Base-by-base conservation (phyloP, 2,113 vertebrate genomes). In the Myiopsitta monachus region DNA sequence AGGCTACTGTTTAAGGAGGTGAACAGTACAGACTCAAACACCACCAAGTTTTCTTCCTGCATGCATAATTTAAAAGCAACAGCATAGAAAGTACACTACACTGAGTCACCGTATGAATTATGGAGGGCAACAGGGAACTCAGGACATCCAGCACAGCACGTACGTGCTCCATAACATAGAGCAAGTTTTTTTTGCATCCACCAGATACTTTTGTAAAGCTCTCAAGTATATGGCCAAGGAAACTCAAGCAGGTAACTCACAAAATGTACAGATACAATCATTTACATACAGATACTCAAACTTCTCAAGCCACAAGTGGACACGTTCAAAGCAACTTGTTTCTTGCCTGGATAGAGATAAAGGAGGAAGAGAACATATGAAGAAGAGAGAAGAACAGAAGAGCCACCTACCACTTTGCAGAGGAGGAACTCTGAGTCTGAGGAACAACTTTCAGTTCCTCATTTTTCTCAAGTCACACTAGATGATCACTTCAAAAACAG, bases 11-110 rank as follows among this genome's bases (percentile, higher is more conserved):
- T 66, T 46, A n/a, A n/a, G 46, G 44, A 49, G 43, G 43, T 49
- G 52, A 85, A 39, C 43, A 62, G 54, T 30, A 86, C 54, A 78
- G 92, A 85, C 93, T 95, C 89, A 94, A 91, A 89, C 94, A 83
- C 67, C 23, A 90, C 73, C 17, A 59, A n/a, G 62, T 81, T 87
- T 96, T 68, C 90, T 62, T 95, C 82, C 83, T 90, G 74, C 49
- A 90, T 96, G 74, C 88, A 97, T 96, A 95, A 96, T 96, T 98
- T 73, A 97, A 84, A 96, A 95, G 95, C 78, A 92, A 90, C 94
- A 75, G 92, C 75, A 94, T n/a, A 83, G 95, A 88, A 96, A 96
- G 66, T 12, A 80, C 75, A 79, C 9, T 90, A 76, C 66, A 81
- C 76, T 94, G 96, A 83, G 90, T 72, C 83, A 87, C 80, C n/a